Conservation (phyloP, 1,140 invertebrate species). For the Euborellia annulipes region DNA sequence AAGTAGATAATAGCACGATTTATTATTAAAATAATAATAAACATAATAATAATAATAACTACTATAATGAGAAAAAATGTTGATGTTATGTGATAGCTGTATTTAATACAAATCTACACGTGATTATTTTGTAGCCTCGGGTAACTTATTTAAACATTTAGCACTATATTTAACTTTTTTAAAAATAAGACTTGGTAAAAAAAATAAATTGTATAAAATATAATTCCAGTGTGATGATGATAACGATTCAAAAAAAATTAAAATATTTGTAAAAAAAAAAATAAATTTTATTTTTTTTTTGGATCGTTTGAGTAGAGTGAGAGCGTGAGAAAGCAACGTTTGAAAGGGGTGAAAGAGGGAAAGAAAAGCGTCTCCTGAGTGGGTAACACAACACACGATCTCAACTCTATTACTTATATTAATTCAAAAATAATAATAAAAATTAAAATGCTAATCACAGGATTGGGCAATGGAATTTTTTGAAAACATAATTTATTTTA, state of each 20-base stretch:
- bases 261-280: background rate
- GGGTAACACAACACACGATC: background rate
- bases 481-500: too few relatives aligned
- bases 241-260: background rate
- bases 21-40: conserved; percentile 1
- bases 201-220: conserved; percentile 14
- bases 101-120: conserved; percentile 17
- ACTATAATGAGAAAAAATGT: conserved; percentile 12
- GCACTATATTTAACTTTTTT: conserved; percentile 16
- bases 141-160: conserved; percentile 17
- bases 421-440: too few relatives aligned
- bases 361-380: conserved; percentile 1
- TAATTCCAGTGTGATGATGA: conserved; percentile 16
- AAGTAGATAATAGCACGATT: conserved; percentile 12
- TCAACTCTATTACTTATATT: background rate
- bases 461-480: too few relatives aligned
- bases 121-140: conserved; percentile 17
- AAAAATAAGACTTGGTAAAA: conserved; percentile 15
- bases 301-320: conserved; percentile 6
- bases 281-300: conserved; percentile 3
- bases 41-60: too few relatives aligned
- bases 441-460: too few relatives aligned
- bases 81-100: conserved; percentile 17
- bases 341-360: too few relatives aligned
- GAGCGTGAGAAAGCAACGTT: background rate